Base-by-base conservation (phyloP, 2,888 invertebrate species). In the Lepetodrilus schrolli region DNA sequence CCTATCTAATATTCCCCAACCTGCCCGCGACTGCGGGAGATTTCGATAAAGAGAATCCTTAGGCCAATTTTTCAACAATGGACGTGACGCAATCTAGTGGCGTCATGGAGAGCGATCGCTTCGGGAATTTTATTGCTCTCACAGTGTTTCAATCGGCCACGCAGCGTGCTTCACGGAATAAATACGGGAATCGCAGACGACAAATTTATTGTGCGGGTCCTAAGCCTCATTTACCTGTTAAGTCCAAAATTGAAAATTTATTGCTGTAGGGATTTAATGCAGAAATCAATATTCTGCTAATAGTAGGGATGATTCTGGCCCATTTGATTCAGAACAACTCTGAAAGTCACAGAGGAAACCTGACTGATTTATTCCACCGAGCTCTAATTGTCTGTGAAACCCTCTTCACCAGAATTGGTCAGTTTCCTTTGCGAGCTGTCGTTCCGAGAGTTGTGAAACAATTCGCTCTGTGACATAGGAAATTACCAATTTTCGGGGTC, bases 231-330 rank as follows among this genome's bases (percentile, higher is more conserved):
- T 48, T 48, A 38, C 48, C 30, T 66, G 58, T 51, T 65, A 58
- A 65, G 65, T 72, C 51, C 47, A 65, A 72, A 71, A 74, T 74
- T 74, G 74, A 71, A 70, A 74, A 74, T 74, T 74, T 74, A 74
- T 74, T 71, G 70, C 74, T 65, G 48, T 50, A 36, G 49, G 65
- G 47, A 26, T 70, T 43, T 70, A 70, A 74, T 74, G 70, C 47
- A 23, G 71, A 49, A 74, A 74, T 74, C 70, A 48, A 70, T 70
- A 34, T 23, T 36, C 38, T 26, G n/a, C 48, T 65, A 74, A 47
- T 47, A 48, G n/a, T n/a, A 66, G 8, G 23, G 65, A 37, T 58
- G 66, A 47, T 47, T 68, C 68, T 7, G 13, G 47, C 13, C 37
- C 38, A 17, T 47, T 8, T 26, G 26, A 58, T 34, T 26, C n/a